Evolutionary conservation across 2,797 vertebrate genomes (phyloP).

Genomic region (Falco concolor): DNA sequence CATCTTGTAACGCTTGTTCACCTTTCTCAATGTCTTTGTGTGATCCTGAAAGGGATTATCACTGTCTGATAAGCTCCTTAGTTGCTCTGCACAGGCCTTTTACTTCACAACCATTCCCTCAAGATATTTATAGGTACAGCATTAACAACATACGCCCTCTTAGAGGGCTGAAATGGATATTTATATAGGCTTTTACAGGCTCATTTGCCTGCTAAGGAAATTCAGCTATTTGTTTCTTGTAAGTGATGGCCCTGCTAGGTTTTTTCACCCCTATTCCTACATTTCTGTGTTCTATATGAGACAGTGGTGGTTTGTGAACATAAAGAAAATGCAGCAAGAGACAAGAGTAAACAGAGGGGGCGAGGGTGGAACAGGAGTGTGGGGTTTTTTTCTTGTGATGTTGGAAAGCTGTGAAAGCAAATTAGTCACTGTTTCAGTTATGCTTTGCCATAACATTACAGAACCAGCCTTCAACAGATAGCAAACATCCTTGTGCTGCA

Average conservation of each 20-base stretch:
- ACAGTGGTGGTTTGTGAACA: not conserved
- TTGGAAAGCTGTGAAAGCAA: not conserved
- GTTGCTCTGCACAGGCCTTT: slow-evolving; percentile 8
- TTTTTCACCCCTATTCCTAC: not conserved
- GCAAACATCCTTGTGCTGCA: not conserved
- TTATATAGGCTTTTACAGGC: not conserved
- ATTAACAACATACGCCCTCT: not conserved
- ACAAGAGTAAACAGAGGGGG: not conserved
- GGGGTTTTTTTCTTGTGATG: not conserved
- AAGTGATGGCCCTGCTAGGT: not conserved
- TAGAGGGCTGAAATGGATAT: not conserved
- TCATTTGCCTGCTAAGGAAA: not conserved
- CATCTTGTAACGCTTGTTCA: slow-evolving; percentile 2
- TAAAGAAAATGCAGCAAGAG: not conserved
- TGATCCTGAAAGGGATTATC: slow-evolving; percentile 41
- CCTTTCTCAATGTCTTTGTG: not conserved
- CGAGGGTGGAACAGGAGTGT: not conserved
- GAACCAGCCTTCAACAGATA: not conserved
- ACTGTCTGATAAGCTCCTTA: slow-evolving; percentile 63
- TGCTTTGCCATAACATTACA: not conserved
- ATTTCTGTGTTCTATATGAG: accelerated
- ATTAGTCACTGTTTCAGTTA: not conserved
- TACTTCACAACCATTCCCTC: not conserved
- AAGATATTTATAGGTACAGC: slow-evolving; percentile 56
- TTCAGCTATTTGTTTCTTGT: not conserved